Base-by-base conservation (phyloP, 2,113 vertebrate genomes). In the Scalopus aquaticus region DNA sequence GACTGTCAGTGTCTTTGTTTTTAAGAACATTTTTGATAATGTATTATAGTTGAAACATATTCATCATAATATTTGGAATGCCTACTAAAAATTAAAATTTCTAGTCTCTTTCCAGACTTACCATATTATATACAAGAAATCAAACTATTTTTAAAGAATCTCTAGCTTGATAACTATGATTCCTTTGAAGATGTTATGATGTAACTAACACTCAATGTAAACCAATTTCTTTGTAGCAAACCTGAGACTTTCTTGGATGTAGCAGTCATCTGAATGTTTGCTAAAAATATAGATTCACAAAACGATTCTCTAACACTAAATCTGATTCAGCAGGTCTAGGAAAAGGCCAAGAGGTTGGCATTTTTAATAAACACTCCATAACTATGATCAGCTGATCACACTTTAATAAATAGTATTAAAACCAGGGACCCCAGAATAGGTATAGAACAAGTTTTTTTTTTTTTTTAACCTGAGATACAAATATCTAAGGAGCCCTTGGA, bases 81-180 rank as follows among this genome's bases (percentile, higher is more conserved):
- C 22, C 3, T 58, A 28, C 77, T 84, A 89, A 86, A 94, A 90
- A 70, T 92, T 54, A 58, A 83, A 73, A 51, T 56, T 69, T 78
- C 46, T 85, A 20, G 46, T 4, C 10, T 49, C 11, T 51, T 72
- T 95, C 15, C 37, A 91, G 26, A 54, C 13, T n/a, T 97, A n/a
- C 17, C 7, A 22, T n/a, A 6, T 90, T 51, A 67, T 8, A 73
- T 32, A 76, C 32, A 82, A 64, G 69, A 51, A 77, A 35, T 91
- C 51, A 51, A 88, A 88, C 24, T 51, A 76, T 51, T 51, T 78
- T 54, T 54, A 72, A 64, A 80, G 35, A 89, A 37, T 79, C 22
- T 60, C 16, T 77, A 26, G 37, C 46, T 88, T 90, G 51, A 20
- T 69, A 88, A 51, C n/a, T 92, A 5, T 37, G 22, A 78, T 67